Evolutionary conservation across 2,113 vertebrate species (phyloP).

Genomic region (Festucalex cinctus): DNA sequence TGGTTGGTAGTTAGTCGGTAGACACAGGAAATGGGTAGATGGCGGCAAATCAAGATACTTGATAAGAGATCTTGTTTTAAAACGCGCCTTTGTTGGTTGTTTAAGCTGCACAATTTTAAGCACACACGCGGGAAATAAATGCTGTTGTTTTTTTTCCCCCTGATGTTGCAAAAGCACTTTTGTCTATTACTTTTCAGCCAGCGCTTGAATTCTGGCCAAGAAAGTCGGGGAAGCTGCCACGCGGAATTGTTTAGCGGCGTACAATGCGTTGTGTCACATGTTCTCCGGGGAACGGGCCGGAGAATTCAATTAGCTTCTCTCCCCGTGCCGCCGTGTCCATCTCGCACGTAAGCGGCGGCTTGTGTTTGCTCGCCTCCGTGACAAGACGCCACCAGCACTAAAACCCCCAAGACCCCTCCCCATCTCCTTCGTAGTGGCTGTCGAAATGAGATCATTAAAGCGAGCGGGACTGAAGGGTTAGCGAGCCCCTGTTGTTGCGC

Average conservation of each 20-base stretch:
- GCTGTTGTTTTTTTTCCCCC: not conserved
- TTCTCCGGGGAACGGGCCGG: slow-evolving; percentile 10
- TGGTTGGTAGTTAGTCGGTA: too few relatives aligned
- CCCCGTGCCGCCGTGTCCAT: slow-evolving; percentile 21
- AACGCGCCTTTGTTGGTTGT: not conserved
- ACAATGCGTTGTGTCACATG: slow-evolving; percentile 31
- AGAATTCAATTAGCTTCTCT: slow-evolving; percentile 55
- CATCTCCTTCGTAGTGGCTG: slow-evolving; percentile 27
- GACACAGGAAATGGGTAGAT: too few relatives aligned
- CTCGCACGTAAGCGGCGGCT: slow-evolving; percentile 41
- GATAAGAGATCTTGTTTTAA: not conserved
- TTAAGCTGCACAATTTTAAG: not conserved
- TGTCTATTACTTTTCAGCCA: slow-evolving; percentile 48
- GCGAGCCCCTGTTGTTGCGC: slow-evolving; percentile 52
- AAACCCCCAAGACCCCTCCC: not conserved
- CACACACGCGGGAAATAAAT: not conserved
- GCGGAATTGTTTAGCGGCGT: slow-evolving; percentile 58
- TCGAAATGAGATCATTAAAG: slow-evolving; percentile 73
- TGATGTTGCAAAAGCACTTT: not conserved
- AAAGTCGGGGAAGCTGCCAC: slow-evolving; percentile 50
- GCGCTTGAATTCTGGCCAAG: slow-evolving; percentile 55
- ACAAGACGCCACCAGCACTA: slow-evolving; percentile 32
- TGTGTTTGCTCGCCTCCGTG: slow-evolving; percentile 26
- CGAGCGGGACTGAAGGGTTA: slow-evolving; percentile 61
- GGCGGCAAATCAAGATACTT: not conserved